Base-by-base conservation (phyloP, 1,140 invertebrate genomes). In the Goniozus legneri region DNA sequence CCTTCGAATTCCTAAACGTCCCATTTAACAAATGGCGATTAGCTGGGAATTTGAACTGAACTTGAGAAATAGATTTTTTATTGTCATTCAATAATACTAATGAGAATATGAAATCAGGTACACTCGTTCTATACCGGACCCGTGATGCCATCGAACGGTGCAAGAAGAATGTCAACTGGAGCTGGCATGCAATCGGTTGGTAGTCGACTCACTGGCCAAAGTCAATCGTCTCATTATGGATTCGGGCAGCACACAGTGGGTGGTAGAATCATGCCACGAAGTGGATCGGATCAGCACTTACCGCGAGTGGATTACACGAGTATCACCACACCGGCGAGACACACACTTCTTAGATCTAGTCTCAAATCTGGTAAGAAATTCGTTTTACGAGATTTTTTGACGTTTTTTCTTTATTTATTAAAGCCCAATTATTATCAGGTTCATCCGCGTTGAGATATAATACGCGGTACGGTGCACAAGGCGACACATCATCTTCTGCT, bases 211-310 rank as follows among this genome's bases (percentile, higher is more conserved):
- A 54, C 68, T 15, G 71, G 76, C 35, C 78, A 78, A 55, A 70
- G 70, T 44, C 77, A 78, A 36, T 65, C 72, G 2, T 68, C 73
- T 13, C 75, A 78, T 48, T 80, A 80, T 53, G 63, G 67, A 12
- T 80, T 79, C 52, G 71, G 77, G 19, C 77, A 80, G 47, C 77
- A 79, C 40, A 54, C 69, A 8, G 69, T 69, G 37, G 69, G 67
- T 33, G 71, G 80, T 32, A 71, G 80, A 32, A 79, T 82, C 47
- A 87, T 91, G 73, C 88, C 88, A 1, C 78, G 89, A 43, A 90
- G 88, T 35, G 90, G 90, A 16, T 91, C 88, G 3, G 89, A 91
- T 71, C 89, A 92, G 60, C 88, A 91, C 69, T 75, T 91, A 46
- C 88, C 88, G 7, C 78, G 88, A 30, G 87, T 89, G 2, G 88